Evolutionary conservation across 2,797 vertebrate genomes (phyloP).

Genomic region (Ibycter americanus): DNA sequence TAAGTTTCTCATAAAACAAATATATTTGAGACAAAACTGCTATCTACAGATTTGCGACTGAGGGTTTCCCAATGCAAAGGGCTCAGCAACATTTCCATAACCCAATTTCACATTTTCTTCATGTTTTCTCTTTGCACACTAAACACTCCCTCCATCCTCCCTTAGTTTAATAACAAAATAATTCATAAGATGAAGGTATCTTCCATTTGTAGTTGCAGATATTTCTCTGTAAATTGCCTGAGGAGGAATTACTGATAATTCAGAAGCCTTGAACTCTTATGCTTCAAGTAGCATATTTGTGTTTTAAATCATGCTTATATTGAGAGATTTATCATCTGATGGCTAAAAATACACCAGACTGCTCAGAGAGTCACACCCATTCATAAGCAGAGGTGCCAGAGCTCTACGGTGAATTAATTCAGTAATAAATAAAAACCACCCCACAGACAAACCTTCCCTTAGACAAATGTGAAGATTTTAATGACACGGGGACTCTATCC

Average conservation of each 20-base stretch:
- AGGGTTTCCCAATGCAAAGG: neutral
- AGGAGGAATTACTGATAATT: neutral
- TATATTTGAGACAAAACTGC: neutral
- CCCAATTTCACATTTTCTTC: neutral
- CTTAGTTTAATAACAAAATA: neutral
- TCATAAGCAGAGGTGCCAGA: neutral
- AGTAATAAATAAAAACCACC: neutral
- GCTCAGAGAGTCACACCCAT: neutral
- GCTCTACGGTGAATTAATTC: neutral
- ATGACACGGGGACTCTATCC: neutral
- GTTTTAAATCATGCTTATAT: neutral
- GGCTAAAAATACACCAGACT: neutral
- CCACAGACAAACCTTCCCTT: neutral
- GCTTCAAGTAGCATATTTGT: neutral
- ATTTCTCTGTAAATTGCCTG: neutral
- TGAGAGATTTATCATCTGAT: neutral
- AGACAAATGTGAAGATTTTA: neutral
- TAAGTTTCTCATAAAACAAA: neutral
- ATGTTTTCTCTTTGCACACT: neutral
- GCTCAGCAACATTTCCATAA: neutral
- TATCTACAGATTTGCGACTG: neutral
- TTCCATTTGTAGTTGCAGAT: neutral
- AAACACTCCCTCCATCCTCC: rapidly evolving
- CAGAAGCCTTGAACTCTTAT: neutral
- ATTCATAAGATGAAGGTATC: rapidly evolving